Evolutionary conservation across 2,113 vertebrate species (phyloP).

Genomic region (Indicator indicator): DNA sequence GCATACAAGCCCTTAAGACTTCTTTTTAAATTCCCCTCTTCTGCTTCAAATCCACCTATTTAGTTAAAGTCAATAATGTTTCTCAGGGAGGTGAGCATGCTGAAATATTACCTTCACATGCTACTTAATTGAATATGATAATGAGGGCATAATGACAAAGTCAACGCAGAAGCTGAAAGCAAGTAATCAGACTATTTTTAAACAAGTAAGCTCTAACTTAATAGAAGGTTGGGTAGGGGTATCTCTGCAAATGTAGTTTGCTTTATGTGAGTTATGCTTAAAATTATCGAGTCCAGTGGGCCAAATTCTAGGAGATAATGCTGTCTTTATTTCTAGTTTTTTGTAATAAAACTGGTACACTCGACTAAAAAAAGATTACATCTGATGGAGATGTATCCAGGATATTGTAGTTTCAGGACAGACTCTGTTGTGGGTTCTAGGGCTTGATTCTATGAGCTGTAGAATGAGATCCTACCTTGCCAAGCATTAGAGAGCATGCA

Average conservation of each 20-base stretch:
- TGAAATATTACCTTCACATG: constrained; percentile 60
- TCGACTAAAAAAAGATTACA: not conserved
- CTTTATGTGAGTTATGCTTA: not conserved
- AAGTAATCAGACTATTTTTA: constrained; percentile 57
- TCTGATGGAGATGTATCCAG: not conserved
- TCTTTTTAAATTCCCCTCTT: constrained; percentile 16
- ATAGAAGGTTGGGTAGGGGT: not conserved
- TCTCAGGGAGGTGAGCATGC: constrained; percentile 34
- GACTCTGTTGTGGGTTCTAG: not conserved
- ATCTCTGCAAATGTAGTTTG: not conserved
- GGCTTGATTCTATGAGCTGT: not conserved
- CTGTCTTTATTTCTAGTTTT: not conserved
- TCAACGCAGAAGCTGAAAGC: constrained; percentile 67
- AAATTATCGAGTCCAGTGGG: not conserved
- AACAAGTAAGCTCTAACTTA: not conserved
- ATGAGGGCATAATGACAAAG: constrained; percentile 72
- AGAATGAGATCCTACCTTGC: not conserved
- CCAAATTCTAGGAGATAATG: not conserved
- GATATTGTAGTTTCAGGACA: not conserved
- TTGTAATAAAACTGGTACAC: not conserved
- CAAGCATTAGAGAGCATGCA: not conserved
- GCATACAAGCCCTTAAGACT: not conserved
- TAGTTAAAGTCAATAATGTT: constrained; percentile 62
- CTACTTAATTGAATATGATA: constrained; percentile 80
- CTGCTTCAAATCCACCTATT: constrained; percentile 30